Percentiles rank a stretch among this genome's conserved stretches.
Conservation (phyloP, 2,888 invertebrate species). For the Drosophila anceps region DNA sequence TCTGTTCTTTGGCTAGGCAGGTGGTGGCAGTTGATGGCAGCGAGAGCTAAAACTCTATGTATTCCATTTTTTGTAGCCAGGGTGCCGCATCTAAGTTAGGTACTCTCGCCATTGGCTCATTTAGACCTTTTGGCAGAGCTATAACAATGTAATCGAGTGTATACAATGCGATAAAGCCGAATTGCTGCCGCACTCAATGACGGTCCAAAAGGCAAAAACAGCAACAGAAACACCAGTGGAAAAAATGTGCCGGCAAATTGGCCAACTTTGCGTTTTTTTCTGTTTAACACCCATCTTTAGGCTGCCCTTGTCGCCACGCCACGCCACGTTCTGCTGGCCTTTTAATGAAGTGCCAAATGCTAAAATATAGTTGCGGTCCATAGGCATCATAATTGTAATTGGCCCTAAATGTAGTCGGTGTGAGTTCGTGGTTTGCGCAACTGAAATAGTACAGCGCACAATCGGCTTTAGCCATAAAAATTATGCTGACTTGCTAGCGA, state of each 20-base stretch:
- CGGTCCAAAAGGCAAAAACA: constrained; percentile 11
- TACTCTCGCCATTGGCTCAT: constrained; percentile 43
- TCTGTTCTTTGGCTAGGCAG: constrained; percentile 19
- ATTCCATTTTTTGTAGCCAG: neutral
- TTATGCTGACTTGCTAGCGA: constrained; percentile 1
- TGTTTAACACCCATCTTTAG: constrained; percentile 17
- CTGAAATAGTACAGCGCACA: constrained; percentile 36
- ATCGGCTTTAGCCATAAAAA: constrained; percentile 29
- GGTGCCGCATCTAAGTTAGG: constrained; percentile 19
- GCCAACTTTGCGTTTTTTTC: constrained; percentile 53
- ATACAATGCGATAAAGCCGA: constrained; percentile 69
- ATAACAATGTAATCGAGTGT: constrained; percentile 77
- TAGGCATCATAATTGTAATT: constrained; percentile 51
- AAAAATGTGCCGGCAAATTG: constrained; percentile 61
- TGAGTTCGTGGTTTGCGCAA: constrained; percentile 6
- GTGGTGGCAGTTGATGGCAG: constrained; percentile 16
- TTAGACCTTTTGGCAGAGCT: constrained; percentile 49
- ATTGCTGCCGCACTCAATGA: constrained; percentile 61
- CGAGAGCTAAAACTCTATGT: constrained; percentile 8
- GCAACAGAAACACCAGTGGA: neutral
- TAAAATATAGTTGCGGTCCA: constrained; percentile 66
- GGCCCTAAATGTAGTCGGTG: constrained; percentile 21
- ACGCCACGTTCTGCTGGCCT: neutral
- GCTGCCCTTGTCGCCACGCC: neutral
- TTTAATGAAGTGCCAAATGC: constrained; percentile 56